Conservation (phyloP, 1,140 invertebrate genomes). For the Onthophagus taurus region DNA sequence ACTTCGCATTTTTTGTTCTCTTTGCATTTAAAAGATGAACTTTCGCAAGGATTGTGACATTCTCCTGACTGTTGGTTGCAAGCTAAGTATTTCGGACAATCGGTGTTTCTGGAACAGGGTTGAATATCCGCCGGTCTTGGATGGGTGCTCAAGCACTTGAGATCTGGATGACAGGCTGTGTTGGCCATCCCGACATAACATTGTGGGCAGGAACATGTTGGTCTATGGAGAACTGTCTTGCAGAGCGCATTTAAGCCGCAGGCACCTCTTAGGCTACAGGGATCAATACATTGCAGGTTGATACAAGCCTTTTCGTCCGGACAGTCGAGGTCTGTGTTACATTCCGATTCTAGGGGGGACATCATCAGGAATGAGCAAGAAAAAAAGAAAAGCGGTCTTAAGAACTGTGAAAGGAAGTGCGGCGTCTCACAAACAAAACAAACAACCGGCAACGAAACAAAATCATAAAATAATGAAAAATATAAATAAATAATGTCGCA, state of each 20-base stretch:
- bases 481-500: constrained; percentile 8
- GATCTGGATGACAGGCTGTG: constrained; percentile 64
- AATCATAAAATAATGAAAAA: constrained; percentile 14
- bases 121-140: constrained; percentile 37
- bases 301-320: constrained; percentile 84
- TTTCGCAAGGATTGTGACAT: constrained; percentile 70
- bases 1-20: constrained; percentile 81
- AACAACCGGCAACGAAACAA: constrained; percentile 18
- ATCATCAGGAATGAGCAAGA: constrained; percentile 41
- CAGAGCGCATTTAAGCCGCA: constrained; percentile 86
- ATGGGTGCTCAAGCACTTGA: constrained; percentile 55
- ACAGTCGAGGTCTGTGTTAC: constrained; percentile 82
- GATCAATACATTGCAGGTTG: constrained; percentile 77
- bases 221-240: constrained; percentile 68
- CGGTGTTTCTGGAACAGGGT: constrained; percentile 53
- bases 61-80: constrained; percentile 57
- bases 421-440: constrained; percentile 55
- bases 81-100: constrained; percentile 66
- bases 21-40: constrained; percentile 53
- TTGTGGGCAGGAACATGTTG: constrained; percentile 76
- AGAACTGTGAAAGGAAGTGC: constrained; percentile 68
- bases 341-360: constrained; percentile 70
- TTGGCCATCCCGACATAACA: constrained; percentile 76
- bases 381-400: constrained; percentile 58
- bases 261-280: constrained; percentile 74